Conservation (phyloP, 2,888 invertebrate genomes). For the Torymus auratus region DNA sequence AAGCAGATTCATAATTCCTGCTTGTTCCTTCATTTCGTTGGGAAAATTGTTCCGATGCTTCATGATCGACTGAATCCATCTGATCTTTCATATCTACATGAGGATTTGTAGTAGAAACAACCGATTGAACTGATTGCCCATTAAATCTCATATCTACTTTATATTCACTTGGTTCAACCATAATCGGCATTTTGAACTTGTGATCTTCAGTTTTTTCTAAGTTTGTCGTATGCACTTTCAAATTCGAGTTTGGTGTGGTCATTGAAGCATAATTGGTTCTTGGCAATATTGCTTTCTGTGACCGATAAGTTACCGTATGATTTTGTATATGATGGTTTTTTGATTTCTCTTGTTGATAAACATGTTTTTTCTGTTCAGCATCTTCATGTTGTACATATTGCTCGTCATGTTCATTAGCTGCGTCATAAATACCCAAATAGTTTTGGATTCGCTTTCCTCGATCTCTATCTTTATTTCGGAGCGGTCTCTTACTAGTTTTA, state of each 20-base stretch:
- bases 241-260: neutral
- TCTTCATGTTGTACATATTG: neutral
- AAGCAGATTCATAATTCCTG: slow-evolving; percentile 67
- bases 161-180: slow-evolving; percentile 66
- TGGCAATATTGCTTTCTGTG: slow-evolving; percentile 12
- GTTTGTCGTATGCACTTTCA: neutral
- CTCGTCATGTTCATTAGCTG: neutral
- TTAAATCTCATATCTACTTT: slow-evolving; percentile 63
- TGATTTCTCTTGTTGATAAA: slow-evolving; percentile 20
- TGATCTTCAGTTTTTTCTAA: slow-evolving; percentile 9
- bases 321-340: slow-evolving; percentile 27
- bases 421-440: slow-evolving; percentile 62
- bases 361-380: neutral
- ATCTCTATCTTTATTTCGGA: slow-evolving; percentile 55
- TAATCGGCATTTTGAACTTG: slow-evolving; percentile 66
- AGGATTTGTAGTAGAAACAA: slow-evolving; percentile 26
- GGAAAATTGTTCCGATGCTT: slow-evolving; percentile 2
- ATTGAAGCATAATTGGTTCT: slow-evolving; percentile 27
- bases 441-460: slow-evolving; percentile 63
- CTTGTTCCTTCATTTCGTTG: slow-evolving; percentile 53
- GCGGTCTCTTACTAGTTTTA: slow-evolving; percentile 27
- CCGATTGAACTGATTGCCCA: slow-evolving; percentile 46
- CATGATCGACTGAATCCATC: neutral
- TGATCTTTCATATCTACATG: neutral
- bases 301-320: neutral